Base-by-base conservation (phyloP, 2,888 invertebrate species). In the Epistrophe eligans region DNA sequence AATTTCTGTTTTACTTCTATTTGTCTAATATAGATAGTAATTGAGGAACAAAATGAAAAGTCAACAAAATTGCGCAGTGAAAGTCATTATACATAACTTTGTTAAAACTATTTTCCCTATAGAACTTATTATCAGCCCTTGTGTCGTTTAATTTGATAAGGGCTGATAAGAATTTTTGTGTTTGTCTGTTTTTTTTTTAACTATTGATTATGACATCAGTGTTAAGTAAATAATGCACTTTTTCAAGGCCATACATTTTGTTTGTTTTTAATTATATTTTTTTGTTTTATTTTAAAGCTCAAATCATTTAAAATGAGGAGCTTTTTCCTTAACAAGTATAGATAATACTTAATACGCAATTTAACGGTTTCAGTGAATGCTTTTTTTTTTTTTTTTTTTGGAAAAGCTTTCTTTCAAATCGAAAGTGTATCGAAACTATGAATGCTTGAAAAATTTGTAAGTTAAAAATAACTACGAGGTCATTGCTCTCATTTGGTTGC, bases 1-100 rank as follows among this genome's bases (percentile, higher is more conserved):
- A 57, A 58, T 15, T 71, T n/a, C 11, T 24, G n/a, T 55, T 55
- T 45, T 58, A 45, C 43, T 55, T 52, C 1, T 52, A 57, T 57
- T 64, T 55, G 15, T 58, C 8, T 55, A 62, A 64, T 48, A 79
- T 10, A 71, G n/a, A 40, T 43, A 11, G 6, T 55, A 11, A 11
- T 55, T 35, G 1, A 15, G 2, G 6, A 24, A 19, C 5, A 38
- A 35, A 11, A 19, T 13, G 40, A 19, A 67, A 43, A 48, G 57
- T 79, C 50, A 50, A 70, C 32, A 76, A 79, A 76, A 76, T 32
- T 82, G 82, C 70, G 52, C 64, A 82, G 82, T 82, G 77, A 87
- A 87, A 87, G 85, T 85, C 71, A 81, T 79, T 77, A 43, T 13
- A 24, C 24, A 1, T 24, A 60, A n/a, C 17, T 73, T 72, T 40